phyloP scores from a whole-genome alignment of 2,888 invertebrate genomes.

The Paralinhomoeus sp. region DNA sequence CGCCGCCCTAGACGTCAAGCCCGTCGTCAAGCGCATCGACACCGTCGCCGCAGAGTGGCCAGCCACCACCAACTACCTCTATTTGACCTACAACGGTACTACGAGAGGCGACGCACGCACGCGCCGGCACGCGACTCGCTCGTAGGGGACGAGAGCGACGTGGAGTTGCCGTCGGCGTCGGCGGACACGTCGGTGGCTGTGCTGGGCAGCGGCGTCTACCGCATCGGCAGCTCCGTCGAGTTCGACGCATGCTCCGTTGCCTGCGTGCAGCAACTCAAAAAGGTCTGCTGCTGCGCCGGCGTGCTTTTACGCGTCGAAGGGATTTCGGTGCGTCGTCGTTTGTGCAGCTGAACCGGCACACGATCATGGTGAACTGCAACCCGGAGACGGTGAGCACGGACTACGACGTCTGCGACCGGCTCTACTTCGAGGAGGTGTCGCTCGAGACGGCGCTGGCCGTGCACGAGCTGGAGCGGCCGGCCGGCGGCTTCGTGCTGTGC shows the following conservation, averaged over 20 bases:
- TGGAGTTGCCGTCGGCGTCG: too few species aligned
- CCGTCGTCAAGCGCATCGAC: slow-evolving; percentile 86
- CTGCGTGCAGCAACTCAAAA: slow-evolving; percentile 66
- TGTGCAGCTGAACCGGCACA: slow-evolving; percentile 47
- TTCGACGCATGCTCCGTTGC: slow-evolving; percentile 99
- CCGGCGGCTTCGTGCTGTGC: slow-evolving; percentile 79
- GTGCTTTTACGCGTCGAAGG: too few species aligned
- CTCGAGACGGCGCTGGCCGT: slow-evolving; percentile 73
- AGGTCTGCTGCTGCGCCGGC: slow-evolving; percentile 26
- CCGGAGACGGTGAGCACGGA: slow-evolving; percentile 99
- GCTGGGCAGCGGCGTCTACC: slow-evolving; percentile 62
- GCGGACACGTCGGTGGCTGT: too few species aligned
- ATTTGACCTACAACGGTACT: slow-evolving; percentile 85
- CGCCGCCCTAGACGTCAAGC: slow-evolving; percentile 38
- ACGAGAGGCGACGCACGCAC: too few species aligned
- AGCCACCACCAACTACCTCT: slow-evolving; percentile 91
- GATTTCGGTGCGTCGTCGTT: background rate
- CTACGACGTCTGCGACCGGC: slow-evolving; percentile 92
- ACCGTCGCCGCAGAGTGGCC: slow-evolving; percentile 99
- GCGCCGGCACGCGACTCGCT: slow-evolving; percentile 15
- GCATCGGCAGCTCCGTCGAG: slow-evolving; percentile 91
- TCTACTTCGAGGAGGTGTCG: slow-evolving; percentile 97
- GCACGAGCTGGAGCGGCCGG: slow-evolving; percentile 70
- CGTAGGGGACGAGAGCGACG: slow-evolving; percentile 49
- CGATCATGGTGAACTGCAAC: slow-evolving; percentile 96